phyloP scores from a whole-genome alignment of 1,140 invertebrate genomes.

The Micrasema longulum region DNA sequence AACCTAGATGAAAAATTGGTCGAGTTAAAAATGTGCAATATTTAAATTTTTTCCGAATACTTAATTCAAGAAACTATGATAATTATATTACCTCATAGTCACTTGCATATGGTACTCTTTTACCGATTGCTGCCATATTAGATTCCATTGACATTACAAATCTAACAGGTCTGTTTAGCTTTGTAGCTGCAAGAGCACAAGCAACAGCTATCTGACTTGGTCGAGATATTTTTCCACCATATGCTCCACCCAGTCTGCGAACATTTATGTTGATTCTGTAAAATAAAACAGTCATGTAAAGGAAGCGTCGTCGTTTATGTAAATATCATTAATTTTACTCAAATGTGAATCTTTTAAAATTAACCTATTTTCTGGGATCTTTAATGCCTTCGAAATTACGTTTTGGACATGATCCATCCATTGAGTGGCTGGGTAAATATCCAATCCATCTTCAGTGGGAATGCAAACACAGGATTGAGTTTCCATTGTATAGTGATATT shows the following conservation, averaged over 20 bases:
- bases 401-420: conserved; percentile 74
- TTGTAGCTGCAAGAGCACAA: conserved; percentile 60
- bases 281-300: neutral
- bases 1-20: conserved; percentile 62
- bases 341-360: too few species aligned
- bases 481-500: conserved; percentile 69
- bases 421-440: conserved; percentile 74
- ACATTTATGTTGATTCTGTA: conserved; percentile 63
- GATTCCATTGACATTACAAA: conserved; percentile 71
- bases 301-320: neutral
- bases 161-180: conserved; percentile 61
- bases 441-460: conserved; percentile 75
- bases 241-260: conserved; percentile 62
- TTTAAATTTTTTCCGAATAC: too few species aligned
- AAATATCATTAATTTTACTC: too few species aligned
- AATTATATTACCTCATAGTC: conserved; percentile 73
- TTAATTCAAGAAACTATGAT: too few species aligned
- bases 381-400: conserved; percentile 70
- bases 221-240: conserved; percentile 64
- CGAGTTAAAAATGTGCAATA: too few species aligned
- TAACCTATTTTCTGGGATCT: conserved; percentile 65
- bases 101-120: conserved; percentile 69
- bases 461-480: conserved; percentile 72
- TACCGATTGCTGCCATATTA: conserved; percentile 76
- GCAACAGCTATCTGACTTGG: conserved; percentile 60